Base-by-base conservation (phyloP, 2,888 invertebrate species). In the Eupelmus urozonus region DNA sequence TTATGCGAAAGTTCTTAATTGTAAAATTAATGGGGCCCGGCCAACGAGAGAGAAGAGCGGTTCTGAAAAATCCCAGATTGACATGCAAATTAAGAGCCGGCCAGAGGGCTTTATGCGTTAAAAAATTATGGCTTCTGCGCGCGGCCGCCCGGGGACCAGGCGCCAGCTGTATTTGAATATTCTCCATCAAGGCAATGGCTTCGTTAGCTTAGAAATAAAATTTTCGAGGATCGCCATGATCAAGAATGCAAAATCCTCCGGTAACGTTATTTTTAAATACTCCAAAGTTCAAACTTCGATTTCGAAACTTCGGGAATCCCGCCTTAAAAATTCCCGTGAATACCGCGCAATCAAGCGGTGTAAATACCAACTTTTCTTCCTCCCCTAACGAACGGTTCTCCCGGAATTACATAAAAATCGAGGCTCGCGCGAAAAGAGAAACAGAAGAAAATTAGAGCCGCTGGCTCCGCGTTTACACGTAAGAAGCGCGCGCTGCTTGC, bases 391-490 rank as follows among this genome's bases (percentile, higher is more conserved):
- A n/a, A n/a, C n/a, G 25, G 27, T n/a, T n/a, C n/a, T n/a, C n/a
- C n/a, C n/a, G 23, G 42, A 55, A 65, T 45, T 45, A 16, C 27
- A 13, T 70, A 76, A 70, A 62, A 76, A 70, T 70, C 49, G 16
- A 74, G 23, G 49, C 45, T 16, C 45, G 0, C 1, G 42, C n/a
- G 13, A 51, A 13, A 29, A 73, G 67, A 62, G 45, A 62, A 69
- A 73, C 40, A 55, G 20, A 73, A 78, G 70, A 53, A 60, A 65
- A 71, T 65, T 51, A 53, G 53, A n/a, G n/a, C n/a, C n/a, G n/a
- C n/a, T n/a, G n/a, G 9, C 2, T 49, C 2, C 49, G 49, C 11
- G 63, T 7, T 16, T 0, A 45, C 13, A 27, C 13, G 53, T 18
- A 51, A n/a, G n/a, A n/a, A n/a, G n/a, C n/a, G n/a, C n/a, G n/a